phyloP scores from a whole-genome alignment of 2,888 invertebrate genomes.

The Acholoe squamosa region DNA sequence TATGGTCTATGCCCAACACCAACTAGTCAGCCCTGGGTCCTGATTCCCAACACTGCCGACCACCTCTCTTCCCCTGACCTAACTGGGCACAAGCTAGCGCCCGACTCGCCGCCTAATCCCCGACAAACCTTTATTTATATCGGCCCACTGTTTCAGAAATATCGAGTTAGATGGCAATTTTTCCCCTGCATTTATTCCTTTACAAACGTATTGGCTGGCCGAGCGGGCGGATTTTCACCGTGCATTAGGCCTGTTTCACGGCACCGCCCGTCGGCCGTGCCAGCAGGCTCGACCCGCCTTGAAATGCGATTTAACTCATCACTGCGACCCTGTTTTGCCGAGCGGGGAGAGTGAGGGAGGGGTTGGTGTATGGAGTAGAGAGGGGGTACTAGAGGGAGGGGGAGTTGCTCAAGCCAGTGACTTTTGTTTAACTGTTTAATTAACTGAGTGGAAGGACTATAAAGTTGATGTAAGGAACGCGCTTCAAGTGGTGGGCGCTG shows the following conservation, averaged over 20 bases:
- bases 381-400: neutral
- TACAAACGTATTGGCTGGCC: conserved; percentile 60
- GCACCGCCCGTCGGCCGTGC: conserved; percentile 2
- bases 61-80: conserved; percentile 26
- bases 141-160: conserved; percentile 62
- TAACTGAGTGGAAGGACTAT: conserved; percentile 59
- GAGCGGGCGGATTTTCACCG: conserved; percentile 46
- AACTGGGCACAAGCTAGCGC: conserved; percentile 49
- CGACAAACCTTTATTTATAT: conserved; percentile 53
- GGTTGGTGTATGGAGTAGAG: too few species aligned
- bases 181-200: conserved; percentile 63
- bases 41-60: neutral
- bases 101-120: conserved; percentile 54
- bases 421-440: conserved; percentile 63
- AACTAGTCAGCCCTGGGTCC: neutral
- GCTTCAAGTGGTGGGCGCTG: neutral
- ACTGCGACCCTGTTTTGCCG: conserved; percentile 31
- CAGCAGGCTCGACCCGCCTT: conserved; percentile 23
- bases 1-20: neutral
- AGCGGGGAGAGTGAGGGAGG: neutral
- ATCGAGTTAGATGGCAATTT: conserved; percentile 62
- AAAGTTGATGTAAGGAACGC: conserved; percentile 59
- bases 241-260: conserved; percentile 59
- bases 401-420: conserved; percentile 29
- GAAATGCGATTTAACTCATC: conserved; percentile 56